phyloP scores from a whole-genome alignment of 2,797 vertebrate genomes.

The Melanotaenia pygmaea region DNA sequence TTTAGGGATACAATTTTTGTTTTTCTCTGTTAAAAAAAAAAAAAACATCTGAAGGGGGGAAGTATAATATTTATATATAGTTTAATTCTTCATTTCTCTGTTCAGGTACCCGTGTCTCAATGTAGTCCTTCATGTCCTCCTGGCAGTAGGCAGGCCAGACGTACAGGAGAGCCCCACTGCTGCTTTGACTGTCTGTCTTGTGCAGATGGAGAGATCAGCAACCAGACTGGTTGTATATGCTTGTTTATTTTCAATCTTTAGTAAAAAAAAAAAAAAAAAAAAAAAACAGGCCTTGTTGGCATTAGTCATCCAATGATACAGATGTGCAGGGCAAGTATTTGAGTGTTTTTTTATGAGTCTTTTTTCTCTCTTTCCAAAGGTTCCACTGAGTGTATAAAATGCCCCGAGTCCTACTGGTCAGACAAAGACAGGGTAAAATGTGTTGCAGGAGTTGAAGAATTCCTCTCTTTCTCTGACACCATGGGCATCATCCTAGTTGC shows the following conservation, averaged over 20 bases:
- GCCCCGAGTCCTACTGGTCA: conserved; percentile 79
- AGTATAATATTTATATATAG: neutral
- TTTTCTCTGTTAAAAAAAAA: neutral
- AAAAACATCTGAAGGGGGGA: too few species aligned
- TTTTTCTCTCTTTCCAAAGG: conserved; percentile 55
- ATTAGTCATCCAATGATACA: neutral
- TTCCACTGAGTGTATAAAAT: conserved; percentile 78
- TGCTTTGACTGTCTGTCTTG: conserved; percentile 85
- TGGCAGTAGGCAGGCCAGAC: conserved; percentile 76
- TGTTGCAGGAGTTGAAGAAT: conserved; percentile 77
- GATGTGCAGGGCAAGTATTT: neutral
- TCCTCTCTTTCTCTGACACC: conserved; percentile 77
- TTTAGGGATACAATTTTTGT: too few species aligned
- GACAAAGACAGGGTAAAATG: conserved; percentile 75
- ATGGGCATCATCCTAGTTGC: conserved; percentile 80
- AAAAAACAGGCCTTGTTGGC: too few species aligned
- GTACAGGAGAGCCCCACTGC: conserved; percentile 70
- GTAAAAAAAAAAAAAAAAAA: neutral
- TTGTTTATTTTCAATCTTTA: neutral
- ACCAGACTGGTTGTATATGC: conserved; percentile 70
- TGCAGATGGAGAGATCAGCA: conserved; percentile 81
- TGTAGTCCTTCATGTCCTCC: conserved; percentile 75
- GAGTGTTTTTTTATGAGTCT: neutral
- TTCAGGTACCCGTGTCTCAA: conserved; percentile 77
- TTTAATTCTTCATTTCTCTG: neutral